Percentiles rank a stretch among this genome's conserved stretches.
phyloP scores from a whole-genome alignment of 1,140 invertebrate species.

The Augochlora pura region DNA sequence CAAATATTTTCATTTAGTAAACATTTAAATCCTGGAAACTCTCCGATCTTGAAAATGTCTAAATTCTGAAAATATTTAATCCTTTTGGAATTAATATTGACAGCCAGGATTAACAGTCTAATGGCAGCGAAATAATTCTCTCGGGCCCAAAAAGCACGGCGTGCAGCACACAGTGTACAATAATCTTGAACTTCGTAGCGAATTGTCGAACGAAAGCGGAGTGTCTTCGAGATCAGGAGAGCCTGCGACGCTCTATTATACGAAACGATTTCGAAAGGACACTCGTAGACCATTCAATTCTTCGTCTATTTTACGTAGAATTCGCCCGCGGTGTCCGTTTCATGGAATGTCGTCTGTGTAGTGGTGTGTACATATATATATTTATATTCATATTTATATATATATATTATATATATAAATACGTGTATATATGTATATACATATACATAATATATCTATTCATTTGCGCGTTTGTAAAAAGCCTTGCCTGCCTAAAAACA shows the following conservation, averaged over 20 bases:
- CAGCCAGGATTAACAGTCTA: no score
- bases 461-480: constrained; percentile 75
- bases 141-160: no score
- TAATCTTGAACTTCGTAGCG: not conserved
- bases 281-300: constrained; percentile 20
- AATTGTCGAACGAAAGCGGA: constrained; percentile 39
- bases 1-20: no score
- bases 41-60: no score
- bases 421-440: constrained; percentile 60
- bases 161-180: not conserved
- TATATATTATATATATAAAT: constrained; percentile 29
- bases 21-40: no score
- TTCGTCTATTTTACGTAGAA: constrained; percentile 18
- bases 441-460: constrained; percentile 64
- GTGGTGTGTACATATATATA: constrained; percentile 48
- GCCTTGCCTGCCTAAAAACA: constrained; percentile 74
- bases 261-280: constrained; percentile 26
- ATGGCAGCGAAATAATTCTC: no score
- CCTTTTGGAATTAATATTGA: no score
- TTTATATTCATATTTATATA: constrained; percentile 20
- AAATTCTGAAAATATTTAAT: no score
- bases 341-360: constrained; percentile 71
- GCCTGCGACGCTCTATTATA: constrained; percentile 3
- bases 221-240: constrained; percentile 22
- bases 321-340: constrained; percentile 60